phyloP scores from a whole-genome alignment of 2,113 vertebrate genomes.

The Syngnathus scovelli region DNA sequence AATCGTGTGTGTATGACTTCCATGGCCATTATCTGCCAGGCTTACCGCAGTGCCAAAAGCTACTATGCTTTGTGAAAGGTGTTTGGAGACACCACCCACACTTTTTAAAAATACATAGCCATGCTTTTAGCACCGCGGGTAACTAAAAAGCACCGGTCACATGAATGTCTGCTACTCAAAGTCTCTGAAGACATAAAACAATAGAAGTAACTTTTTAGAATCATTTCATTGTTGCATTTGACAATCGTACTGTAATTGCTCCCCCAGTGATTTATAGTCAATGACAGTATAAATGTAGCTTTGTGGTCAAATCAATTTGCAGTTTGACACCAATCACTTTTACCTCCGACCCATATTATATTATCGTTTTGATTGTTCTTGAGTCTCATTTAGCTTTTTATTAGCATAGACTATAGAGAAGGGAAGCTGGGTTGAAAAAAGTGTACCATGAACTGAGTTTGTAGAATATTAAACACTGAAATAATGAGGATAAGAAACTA shows the following conservation, averaged over 20 bases:
- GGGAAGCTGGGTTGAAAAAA: background rate
- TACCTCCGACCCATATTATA: background rate
- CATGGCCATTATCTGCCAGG: conserved; percentile 60
- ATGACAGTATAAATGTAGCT: background rate
- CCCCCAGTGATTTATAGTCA: background rate
- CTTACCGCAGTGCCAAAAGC: conserved; percentile 53
- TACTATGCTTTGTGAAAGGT: conserved; percentile 43
- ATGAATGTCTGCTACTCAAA: conserved; percentile 9
- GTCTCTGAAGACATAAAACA: background rate
- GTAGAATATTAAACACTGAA: background rate
- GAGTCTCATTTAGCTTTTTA: background rate
- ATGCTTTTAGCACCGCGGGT: conserved; percentile 57
- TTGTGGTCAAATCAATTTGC: background rate
- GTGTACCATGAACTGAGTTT: background rate
- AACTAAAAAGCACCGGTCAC: conserved; percentile 42
- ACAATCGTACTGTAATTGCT: background rate
- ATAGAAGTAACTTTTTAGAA: background rate
- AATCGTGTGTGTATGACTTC: conserved; percentile 50
- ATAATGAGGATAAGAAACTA: background rate
- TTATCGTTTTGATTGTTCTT: background rate
- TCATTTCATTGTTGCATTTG: background rate
- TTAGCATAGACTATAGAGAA: background rate
- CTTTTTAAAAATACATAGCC: conserved; percentile 23
- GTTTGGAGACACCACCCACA: conserved; percentile 49
- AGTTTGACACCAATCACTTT: background rate